Conservation (phyloP, 1,140 invertebrate species). For the Drosophila guanche region DNA sequence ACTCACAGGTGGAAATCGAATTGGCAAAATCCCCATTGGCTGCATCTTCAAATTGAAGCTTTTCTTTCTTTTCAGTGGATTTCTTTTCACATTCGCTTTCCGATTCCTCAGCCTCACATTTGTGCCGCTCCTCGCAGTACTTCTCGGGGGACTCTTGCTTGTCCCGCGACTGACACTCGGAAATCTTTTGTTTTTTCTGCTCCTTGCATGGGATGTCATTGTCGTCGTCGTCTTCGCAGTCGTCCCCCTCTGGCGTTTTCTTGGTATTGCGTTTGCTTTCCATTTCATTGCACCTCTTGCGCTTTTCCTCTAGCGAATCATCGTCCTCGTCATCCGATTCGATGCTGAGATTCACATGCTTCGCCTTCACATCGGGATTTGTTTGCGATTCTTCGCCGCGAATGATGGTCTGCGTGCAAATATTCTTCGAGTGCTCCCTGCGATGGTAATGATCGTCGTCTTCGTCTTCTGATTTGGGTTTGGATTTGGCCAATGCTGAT, state of each 20-base stretch:
- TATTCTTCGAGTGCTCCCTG: constrained; percentile 3
- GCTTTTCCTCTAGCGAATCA: background rate
- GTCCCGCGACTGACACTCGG: no score
- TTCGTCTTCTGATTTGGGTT: background rate
- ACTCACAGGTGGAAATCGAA: background rate
- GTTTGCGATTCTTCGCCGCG: constrained; percentile 8
- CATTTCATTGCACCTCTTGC: background rate
- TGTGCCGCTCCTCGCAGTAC: background rate
- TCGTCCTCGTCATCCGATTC: constrained; percentile 6
- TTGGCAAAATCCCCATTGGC: no score
- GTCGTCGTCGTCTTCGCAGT: no score
- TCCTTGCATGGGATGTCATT: no score
- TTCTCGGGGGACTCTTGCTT: background rate
- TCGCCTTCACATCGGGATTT: constrained; percentile 48
- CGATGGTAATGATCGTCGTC: no score
- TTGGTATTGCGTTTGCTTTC: constrained; percentile 6
- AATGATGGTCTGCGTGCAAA: constrained; percentile 62
- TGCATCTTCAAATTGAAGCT: background rate
- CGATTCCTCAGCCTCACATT: background rate
- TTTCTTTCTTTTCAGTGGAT: background rate
- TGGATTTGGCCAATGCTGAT: background rate
- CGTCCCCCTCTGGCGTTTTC: background rate
- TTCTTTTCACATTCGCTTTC: background rate
- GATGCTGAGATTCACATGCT: constrained; percentile 33
- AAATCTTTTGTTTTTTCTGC: no score